Percentiles rank a stretch among this genome's conserved stretches.
These are phyloP conservation scores for Agonopterix alstromeriana DNA, from an alignment of 2,888 invertebrate genomes.

Conservation along the genomic window DNA sequence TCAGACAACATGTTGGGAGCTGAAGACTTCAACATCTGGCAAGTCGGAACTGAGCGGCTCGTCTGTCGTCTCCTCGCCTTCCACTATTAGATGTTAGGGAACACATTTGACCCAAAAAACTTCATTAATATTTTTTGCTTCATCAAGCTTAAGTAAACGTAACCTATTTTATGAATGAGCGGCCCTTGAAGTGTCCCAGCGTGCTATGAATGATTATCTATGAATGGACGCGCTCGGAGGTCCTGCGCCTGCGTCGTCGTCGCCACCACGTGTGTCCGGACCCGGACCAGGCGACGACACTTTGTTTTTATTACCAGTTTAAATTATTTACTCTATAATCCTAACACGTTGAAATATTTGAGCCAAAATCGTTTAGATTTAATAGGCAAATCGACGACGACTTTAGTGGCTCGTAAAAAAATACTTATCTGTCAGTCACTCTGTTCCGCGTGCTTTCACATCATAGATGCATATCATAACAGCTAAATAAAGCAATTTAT, in stretches of 20 bases:
- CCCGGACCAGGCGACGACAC: no score
- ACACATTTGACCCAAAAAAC: slow-evolving; percentile 42
- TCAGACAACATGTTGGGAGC: slow-evolving; percentile 8
- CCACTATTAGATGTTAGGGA: slow-evolving; percentile 29
- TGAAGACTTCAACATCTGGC: slow-evolving; percentile 33
- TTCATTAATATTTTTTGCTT: slow-evolving; percentile 37
- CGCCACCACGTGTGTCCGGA: background rate
- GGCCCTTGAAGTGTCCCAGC: slow-evolving; percentile 44
- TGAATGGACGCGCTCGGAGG: slow-evolving; percentile 13
- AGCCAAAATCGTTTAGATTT: no score
- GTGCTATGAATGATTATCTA: slow-evolving; percentile 43
- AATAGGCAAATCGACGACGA: background rate
- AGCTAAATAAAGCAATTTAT: slow-evolving; percentile 31
- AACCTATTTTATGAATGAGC: slow-evolving; percentile 40
- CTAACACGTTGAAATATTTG: no score
- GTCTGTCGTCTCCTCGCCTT: slow-evolving; percentile 31
- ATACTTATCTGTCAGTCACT: slow-evolving; percentile 3
- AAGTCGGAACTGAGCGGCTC: slow-evolving; percentile 35
- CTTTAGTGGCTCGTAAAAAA: background rate
- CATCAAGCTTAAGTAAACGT: slow-evolving; percentile 30
- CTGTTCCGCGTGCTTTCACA: slow-evolving; percentile 15
- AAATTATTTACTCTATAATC: no score
- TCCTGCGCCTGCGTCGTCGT: background rate
- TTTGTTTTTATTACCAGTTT: slow-evolving; percentile 3
- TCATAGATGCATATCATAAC: slow-evolving; percentile 24